Conservation (phyloP, 2,888 invertebrate species). For the Drosophila koepferae region DNA sequence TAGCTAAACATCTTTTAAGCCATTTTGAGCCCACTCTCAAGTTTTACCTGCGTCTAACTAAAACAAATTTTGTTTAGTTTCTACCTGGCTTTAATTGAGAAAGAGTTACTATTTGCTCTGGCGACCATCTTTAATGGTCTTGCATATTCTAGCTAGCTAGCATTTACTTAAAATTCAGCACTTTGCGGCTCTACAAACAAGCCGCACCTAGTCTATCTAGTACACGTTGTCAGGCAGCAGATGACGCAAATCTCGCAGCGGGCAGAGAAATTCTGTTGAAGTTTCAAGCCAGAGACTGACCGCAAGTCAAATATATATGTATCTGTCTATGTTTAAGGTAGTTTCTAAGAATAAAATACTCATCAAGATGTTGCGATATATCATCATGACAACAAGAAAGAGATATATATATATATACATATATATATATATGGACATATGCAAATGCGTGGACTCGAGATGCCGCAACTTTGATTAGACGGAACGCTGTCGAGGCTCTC, state of each 20-base stretch:
- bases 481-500: conserved; percentile 17
- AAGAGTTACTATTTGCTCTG: neutral
- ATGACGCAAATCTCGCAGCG: conserved; percentile 30
- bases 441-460: conserved; percentile 51
- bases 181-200: conserved; percentile 35
- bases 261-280: conserved; percentile 7
- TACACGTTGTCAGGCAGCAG: conserved; percentile 14
- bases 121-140: conserved; percentile 20
- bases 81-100: conserved; percentile 7
- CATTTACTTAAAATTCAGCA: conserved; percentile 30
- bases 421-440: conserved; percentile 38
- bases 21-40: neutral
- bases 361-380: conserved; percentile 31
- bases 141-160: conserved; percentile 11
- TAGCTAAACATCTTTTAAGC: neutral
- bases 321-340: neutral
- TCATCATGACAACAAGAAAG: neutral
- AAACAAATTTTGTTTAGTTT: neutral
- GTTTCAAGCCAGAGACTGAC: conserved; percentile 27
- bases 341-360: conserved; percentile 59
- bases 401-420: neutral
- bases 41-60: neutral
- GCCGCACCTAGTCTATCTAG: conserved; percentile 37
- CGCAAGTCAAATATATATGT: conserved; percentile 30
- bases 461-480: conserved; percentile 57